phyloP scores from a whole-genome alignment of 2,888 invertebrate genomes.

The Vandiemenella viatica region DNA sequence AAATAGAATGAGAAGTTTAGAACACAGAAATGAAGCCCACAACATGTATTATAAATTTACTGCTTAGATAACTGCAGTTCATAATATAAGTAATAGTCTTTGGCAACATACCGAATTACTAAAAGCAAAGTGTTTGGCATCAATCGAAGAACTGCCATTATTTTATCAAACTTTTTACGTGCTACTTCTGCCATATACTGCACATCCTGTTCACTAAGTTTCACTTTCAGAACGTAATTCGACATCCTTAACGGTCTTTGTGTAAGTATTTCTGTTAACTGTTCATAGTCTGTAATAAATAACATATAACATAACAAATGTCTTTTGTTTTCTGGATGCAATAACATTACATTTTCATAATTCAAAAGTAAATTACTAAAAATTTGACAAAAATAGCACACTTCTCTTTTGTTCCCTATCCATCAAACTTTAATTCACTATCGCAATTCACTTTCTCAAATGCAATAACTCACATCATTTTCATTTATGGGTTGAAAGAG shows the following conservation, averaged over 20 bases:
- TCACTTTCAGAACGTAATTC: constrained; percentile 26
- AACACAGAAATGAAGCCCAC: not conserved
- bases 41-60: not conserved
- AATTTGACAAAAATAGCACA: not conserved
- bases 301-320: constrained; percentile 1
- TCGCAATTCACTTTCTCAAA: too few species aligned
- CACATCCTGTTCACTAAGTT: constrained; percentile 38
- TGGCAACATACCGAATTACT: constrained; percentile 40
- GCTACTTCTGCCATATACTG: constrained; percentile 45
- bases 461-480: too few species aligned
- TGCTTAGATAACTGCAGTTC: not conserved
- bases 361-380: not conserved
- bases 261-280: constrained; percentile 50
- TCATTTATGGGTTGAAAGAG: too few species aligned
- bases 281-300: constrained; percentile 12
- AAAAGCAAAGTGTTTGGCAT: constrained; percentile 52
- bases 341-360: not conserved
- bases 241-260: constrained; percentile 44
- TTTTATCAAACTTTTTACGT: constrained; percentile 41
- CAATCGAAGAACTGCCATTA: constrained; percentile 40
- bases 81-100: not conserved
- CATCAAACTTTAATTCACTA: too few species aligned
- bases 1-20: not conserved
- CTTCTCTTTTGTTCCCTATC: not conserved
- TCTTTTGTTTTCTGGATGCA: not conserved